Evolutionary conservation across 1,140 invertebrate genomes (phyloP).

Genomic region (Platyura marginata): DNA sequence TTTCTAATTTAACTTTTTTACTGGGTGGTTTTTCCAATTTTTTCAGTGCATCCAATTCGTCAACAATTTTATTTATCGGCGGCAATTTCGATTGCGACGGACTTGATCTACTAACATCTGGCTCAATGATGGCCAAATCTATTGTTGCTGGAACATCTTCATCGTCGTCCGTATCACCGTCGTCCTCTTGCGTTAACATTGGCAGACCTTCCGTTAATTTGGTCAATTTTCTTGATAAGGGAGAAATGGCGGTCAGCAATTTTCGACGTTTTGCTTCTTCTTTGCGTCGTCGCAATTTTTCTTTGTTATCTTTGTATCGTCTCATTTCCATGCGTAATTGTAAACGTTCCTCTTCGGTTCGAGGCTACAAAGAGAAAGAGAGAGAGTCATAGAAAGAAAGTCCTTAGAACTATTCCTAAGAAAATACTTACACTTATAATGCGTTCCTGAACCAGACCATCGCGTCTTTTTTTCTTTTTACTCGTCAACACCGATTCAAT

Average conservation of each 20-base stretch:
- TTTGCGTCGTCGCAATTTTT: conserved; percentile 49
- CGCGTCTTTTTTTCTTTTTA: conserved; percentile 25
- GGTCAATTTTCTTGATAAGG: not conserved
- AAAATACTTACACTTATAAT: conserved; percentile 27
- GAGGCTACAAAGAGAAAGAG: conserved; percentile 1
- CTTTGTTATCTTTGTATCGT: conserved; percentile 58
- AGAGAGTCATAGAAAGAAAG: too few relatives aligned
- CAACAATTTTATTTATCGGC: conserved; percentile 5
- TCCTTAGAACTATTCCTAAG: too few relatives aligned
- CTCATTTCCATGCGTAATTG: conserved; percentile 25
- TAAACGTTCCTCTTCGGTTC: not conserved
- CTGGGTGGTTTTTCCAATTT: conserved; percentile 5
- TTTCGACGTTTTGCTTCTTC: conserved; percentile 31
- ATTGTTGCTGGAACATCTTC: too few relatives aligned
- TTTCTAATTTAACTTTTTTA: conserved; percentile 3
- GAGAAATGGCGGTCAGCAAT: conserved; percentile 10
- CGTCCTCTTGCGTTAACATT: not conserved
- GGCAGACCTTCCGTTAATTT: not conserved
- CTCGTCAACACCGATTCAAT: conserved; percentile 8
- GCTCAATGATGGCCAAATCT: too few relatives aligned
- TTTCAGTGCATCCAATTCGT: conserved; percentile 13
- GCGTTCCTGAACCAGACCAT: conserved; percentile 25
- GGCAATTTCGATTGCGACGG: too few relatives aligned
- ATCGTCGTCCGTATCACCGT: not conserved
- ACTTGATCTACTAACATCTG: too few relatives aligned